phyloP scores from a whole-genome alignment of 2,888 invertebrate genomes.

The Folsomia candida region DNA sequence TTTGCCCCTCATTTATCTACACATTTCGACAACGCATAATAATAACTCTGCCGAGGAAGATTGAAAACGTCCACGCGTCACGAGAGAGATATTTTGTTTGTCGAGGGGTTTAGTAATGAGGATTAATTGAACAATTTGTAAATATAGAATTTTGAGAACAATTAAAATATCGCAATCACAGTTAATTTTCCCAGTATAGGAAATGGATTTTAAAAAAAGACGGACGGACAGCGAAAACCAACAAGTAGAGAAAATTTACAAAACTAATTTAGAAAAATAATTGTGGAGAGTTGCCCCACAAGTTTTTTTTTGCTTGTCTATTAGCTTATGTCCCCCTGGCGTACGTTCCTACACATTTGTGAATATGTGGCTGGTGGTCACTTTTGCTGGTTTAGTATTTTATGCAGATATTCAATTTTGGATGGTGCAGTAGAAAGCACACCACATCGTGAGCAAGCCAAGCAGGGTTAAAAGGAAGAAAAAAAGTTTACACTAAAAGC shows the following conservation, averaged over 20 bases:
- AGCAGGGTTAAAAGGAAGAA: too few relatives aligned
- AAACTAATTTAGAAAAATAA: neutral
- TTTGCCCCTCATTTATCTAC: neutral
- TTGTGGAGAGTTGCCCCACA: neutral
- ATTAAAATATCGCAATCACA: neutral
- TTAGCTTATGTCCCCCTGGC: neutral
- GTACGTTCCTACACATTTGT: neutral
- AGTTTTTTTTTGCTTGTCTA: neutral
- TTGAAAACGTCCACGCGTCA: neutral
- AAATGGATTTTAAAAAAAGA: too few relatives aligned
- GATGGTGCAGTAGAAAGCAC: neutral
- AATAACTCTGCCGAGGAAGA: neutral
- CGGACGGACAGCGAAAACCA: too few relatives aligned
- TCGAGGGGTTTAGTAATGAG: too few relatives aligned
- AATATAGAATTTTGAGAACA: neutral
- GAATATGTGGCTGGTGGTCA: too few relatives aligned
- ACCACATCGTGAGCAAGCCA: neutral
- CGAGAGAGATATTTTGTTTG: neutral
- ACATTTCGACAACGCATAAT: neutral
- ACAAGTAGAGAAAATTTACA: too few relatives aligned
- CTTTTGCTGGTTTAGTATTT: too few relatives aligned
- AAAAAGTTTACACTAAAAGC: neutral
- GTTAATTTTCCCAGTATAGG: neutral
- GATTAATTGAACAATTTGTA: too few relatives aligned
- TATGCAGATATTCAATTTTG: neutral